Conservation (phyloP, 1,140 invertebrate species). For the Ceratina calcarata region DNA sequence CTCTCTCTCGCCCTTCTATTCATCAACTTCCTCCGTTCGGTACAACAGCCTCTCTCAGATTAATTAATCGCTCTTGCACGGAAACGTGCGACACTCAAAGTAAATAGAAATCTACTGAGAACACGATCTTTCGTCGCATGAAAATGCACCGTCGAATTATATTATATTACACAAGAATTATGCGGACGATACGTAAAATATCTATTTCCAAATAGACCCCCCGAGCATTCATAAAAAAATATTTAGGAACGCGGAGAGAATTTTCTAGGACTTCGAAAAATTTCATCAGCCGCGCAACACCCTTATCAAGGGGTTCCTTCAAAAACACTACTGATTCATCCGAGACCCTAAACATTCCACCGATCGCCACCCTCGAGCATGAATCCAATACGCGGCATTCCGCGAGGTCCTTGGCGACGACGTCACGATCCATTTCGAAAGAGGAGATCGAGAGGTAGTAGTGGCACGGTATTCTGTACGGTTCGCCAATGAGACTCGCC, state of each 20-base stretch:
- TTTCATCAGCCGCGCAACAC: too few species aligned
- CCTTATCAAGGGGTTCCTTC: neutral
- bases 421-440: constrained; percentile 23
- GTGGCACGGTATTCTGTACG: neutral
- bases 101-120: neutral
- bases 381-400: constrained; percentile 21
- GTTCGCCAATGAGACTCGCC: constrained; percentile 18
- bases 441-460: neutral
- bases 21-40: neutral
- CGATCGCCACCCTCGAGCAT: neutral
- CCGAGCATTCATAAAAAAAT: too few species aligned
- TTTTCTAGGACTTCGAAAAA: too few species aligned
- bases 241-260: too few species aligned
- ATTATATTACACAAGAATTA: too few species aligned
- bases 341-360: neutral
- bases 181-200: neutral
- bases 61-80: constrained; percentile 26
- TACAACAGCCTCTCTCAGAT: neutral
- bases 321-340: neutral
- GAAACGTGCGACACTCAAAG: constrained; percentile 11
- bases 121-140: too few species aligned
- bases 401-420: neutral
- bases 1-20: neutral
- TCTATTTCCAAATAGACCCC: neutral
- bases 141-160: neutral